Evolutionary conservation across 2,797 vertebrate genomes (phyloP).

Genomic region (Onychomys leucogaster): DNA sequence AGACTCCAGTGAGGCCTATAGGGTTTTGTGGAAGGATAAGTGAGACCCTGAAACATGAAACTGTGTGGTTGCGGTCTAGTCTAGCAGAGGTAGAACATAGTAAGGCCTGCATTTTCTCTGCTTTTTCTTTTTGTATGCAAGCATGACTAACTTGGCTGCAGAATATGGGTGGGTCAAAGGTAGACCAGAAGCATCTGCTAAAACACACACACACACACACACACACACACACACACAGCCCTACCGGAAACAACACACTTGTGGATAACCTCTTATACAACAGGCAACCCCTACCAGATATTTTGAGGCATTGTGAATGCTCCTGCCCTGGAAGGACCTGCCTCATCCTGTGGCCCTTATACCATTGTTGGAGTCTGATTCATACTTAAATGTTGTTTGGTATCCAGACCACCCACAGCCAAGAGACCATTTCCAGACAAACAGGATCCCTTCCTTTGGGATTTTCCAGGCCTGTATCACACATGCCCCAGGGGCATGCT

Average conservation of each 20-base stretch:
- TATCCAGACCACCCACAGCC: slow-evolving; percentile 52
- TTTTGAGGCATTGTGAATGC: background rate
- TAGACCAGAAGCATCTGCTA: background rate
- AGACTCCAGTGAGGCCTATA: background rate
- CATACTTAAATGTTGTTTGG: slow-evolving; percentile 52
- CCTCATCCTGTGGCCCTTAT: background rate
- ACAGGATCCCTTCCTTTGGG: slow-evolving; percentile 41
- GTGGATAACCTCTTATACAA: background rate
- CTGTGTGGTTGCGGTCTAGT: background rate
- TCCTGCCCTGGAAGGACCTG: slow-evolving; percentile 27
- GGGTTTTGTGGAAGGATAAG: background rate
- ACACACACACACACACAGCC: background rate
- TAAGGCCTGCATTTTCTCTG: background rate
- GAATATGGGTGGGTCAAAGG: background rate
- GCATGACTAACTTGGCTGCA: background rate
- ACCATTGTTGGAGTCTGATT: slow-evolving; percentile 23
- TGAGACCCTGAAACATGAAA: background rate
- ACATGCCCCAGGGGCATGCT: background rate
- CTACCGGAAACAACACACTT: background rate
- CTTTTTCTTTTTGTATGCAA: background rate
- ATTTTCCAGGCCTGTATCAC: slow-evolving; percentile 53
- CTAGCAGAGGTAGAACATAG: background rate
- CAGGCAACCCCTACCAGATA: background rate
- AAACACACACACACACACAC: background rate
- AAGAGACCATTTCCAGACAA: slow-evolving; percentile 34